These are phyloP conservation scores for Zootoca vivipara DNA, from an alignment of 2,113 vertebrate genomes.

Conservation along the genomic window DNA sequence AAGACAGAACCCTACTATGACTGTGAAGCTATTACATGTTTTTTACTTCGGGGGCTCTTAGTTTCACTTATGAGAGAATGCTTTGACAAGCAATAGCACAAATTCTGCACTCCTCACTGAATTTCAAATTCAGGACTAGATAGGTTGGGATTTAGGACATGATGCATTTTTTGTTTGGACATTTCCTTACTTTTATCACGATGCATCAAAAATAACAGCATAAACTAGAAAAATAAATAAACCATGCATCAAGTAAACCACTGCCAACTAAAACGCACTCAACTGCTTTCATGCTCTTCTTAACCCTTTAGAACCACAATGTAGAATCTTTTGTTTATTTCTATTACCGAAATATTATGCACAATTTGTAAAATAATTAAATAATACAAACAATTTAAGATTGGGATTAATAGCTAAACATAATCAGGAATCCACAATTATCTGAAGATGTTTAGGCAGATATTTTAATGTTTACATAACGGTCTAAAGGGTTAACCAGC, in stretches of 20 bases:
- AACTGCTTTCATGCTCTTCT: slow-evolving; percentile 81
- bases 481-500: slow-evolving; percentile 85
- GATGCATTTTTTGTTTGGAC: slow-evolving; percentile 30
- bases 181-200: slow-evolving; percentile 52
- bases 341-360: slow-evolving; percentile 35
- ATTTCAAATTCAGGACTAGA: slow-evolving; percentile 31
- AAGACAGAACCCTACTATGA: neutral
- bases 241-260: slow-evolving; percentile 81
- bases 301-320: slow-evolving; percentile 84
- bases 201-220: slow-evolving; percentile 68
- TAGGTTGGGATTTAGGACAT: slow-evolving; percentile 34
- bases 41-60: neutral
- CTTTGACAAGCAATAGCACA: slow-evolving; percentile 34
- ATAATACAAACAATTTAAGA: slow-evolving; percentile 32
- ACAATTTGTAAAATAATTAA: slow-evolving; percentile 39
- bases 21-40: neutral
- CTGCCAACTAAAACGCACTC: slow-evolving; percentile 78
- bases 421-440: slow-evolving; percentile 60
- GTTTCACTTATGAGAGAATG: slow-evolving; percentile 41
- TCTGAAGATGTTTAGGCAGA: slow-evolving; percentile 66
- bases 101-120: slow-evolving; percentile 20
- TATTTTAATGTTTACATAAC: slow-evolving; percentile 58
- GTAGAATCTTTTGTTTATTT: slow-evolving; percentile 41
- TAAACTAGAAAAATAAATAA: slow-evolving; percentile 73
- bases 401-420: slow-evolving; percentile 59